Evolutionary conservation across 2,888 invertebrate genomes (phyloP).

Genomic region (Andrena flavipes): DNA sequence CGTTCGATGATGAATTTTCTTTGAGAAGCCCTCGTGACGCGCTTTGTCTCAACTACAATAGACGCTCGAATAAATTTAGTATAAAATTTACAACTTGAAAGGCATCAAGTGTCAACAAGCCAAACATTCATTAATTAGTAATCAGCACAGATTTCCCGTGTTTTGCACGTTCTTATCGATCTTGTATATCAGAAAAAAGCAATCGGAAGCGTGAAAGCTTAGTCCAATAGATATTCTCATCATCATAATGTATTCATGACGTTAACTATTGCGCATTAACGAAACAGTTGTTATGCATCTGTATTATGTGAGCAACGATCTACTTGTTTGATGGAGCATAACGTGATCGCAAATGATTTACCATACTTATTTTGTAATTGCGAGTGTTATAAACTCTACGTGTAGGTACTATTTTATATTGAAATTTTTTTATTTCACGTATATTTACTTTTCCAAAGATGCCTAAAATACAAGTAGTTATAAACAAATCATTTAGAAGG

Average conservation of each 20-base stretch:
- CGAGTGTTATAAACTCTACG: background rate
- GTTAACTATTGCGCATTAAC: conserved; percentile 5
- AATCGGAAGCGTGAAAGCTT: conserved; percentile 9
- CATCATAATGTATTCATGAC: conserved; percentile 20
- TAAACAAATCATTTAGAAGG: too few relatives aligned
- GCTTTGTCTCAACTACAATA: background rate
- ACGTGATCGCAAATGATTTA: background rate
- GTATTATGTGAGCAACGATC: conserved; percentile 16
- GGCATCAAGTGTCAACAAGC: background rate
- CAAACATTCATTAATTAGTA: background rate
- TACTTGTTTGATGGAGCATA: conserved; percentile 31
- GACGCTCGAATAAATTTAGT: background rate
- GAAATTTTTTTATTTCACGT: background rate
- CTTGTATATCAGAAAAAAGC: background rate
- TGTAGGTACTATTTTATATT: background rate
- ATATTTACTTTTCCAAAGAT: too few relatives aligned
- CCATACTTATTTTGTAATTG: background rate
- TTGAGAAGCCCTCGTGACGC: background rate
- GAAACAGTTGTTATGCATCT: conserved; percentile 17
- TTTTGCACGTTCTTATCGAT: background rate
- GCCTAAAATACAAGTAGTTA: too few relatives aligned
- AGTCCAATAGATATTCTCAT: conserved; percentile 17
- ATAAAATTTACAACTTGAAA: background rate
- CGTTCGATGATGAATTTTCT: conserved; percentile 33
- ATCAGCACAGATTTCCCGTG: background rate